Evolutionary conservation across 2,888 invertebrate species (phyloP).

Genomic region (Herminia tarsipennalis): DNA sequence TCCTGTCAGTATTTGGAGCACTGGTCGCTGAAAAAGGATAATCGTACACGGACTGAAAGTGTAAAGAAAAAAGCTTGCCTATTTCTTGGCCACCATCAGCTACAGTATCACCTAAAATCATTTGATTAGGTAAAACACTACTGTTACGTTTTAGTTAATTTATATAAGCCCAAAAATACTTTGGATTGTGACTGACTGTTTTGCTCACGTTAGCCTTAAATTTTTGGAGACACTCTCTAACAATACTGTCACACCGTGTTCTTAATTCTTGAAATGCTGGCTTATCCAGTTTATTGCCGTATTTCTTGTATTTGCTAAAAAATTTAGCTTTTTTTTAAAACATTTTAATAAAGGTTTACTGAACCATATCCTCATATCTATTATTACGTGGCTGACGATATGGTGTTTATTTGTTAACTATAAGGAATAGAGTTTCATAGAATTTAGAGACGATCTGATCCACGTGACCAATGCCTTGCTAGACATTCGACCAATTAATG

Average conservation of each 20-base stretch:
- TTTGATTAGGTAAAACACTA: not conserved
- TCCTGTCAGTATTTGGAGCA: too few relatives aligned
- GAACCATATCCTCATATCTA: too few relatives aligned
- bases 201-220: not conserved
- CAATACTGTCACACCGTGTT: not conserved
- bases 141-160: not conserved
- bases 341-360: too few relatives aligned
- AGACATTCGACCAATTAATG: too few relatives aligned
- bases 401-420: too few relatives aligned
- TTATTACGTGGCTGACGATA: too few relatives aligned
- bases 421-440: too few relatives aligned
- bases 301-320: not conserved
- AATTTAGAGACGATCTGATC: too few relatives aligned
- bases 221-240: not conserved
- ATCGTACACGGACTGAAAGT: not conserved
- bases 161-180: not conserved
- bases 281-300: not conserved
- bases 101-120: not conserved
- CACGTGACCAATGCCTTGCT: too few relatives aligned
- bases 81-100: not conserved
- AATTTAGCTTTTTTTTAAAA: too few relatives aligned
- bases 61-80: not conserved
- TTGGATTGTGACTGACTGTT: not conserved
- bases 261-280: not conserved
- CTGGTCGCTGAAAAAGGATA: too few relatives aligned